Conservation (phyloP, 2,797 vertebrate genomes). For the Kryptopterus vitreolus region DNA sequence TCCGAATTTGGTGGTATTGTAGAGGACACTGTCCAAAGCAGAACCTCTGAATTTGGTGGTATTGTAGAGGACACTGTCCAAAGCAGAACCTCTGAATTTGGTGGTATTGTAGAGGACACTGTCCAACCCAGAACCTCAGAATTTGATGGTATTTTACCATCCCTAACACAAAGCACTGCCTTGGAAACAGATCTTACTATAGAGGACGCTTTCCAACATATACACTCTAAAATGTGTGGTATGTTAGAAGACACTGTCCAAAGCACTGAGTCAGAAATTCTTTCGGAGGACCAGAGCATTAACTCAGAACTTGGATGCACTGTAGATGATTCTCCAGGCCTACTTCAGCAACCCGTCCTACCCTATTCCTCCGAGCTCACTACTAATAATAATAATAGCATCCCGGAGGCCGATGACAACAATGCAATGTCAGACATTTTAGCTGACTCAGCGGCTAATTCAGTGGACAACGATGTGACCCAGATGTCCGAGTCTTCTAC, state of each 20-base stretch:
- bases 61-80: not conserved
- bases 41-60: too few species aligned
- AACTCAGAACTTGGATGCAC: not conserved
- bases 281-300: not conserved
- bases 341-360: not conserved
- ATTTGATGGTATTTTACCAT: too few species aligned
- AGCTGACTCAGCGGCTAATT: conserved; percentile 21
- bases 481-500: conserved; percentile 12
- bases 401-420: not conserved
- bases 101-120: not conserved
- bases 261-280: not conserved
- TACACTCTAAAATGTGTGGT: not conserved
- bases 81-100: not conserved
- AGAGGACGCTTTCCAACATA: not conserved
- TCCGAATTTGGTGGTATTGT: not conserved
- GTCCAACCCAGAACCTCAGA: not conserved
- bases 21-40: too few species aligned
- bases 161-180: too few species aligned
- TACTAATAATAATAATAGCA: conserved; percentile 16
- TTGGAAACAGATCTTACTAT: too few species aligned
- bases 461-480: conserved; percentile 1
- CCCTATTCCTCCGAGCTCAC: not conserved
- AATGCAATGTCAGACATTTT: conserved; percentile 17
- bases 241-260: not conserved
- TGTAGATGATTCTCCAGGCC: not conserved